Conservation (phyloP, 2,888 invertebrate species). For the Sepioteuthis lessoniana region DNA sequence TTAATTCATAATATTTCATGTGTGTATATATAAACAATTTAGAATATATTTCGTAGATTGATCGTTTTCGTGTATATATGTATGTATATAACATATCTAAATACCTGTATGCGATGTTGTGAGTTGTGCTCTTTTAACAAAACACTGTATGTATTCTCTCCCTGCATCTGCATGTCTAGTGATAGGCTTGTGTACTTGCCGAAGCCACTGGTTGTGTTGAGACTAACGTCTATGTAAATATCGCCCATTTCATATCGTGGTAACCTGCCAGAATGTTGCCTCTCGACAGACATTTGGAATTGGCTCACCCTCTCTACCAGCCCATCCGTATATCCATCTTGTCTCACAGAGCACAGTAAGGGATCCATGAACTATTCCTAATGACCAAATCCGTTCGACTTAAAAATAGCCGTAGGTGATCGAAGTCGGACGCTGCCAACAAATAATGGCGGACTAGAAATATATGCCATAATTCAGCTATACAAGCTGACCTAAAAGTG, state of each 20-base stretch:
- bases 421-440: slow-evolving; percentile 33
- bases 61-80: background rate
- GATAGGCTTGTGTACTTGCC: background rate
- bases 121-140: background rate
- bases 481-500: background rate
- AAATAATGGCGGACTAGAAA: background rate
- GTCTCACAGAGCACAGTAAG: background rate
- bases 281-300: background rate
- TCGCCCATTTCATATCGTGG: background rate
- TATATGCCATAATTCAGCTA: slow-evolving; percentile 33
- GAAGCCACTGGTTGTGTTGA: background rate
- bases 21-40: too few relatives aligned
- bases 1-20: too few relatives aligned
- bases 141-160: background rate
- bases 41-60: too few relatives aligned
- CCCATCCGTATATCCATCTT: background rate
- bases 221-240: background rate
- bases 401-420: slow-evolving; percentile 10
- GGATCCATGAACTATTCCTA: slow-evolving; percentile 3
- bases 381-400: slow-evolving; percentile 33
- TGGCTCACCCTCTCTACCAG: background rate
- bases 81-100: background rate
- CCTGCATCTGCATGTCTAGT: background rate
- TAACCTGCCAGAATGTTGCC: background rate
- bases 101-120: background rate